These are phyloP conservation scores for Regulus satrapa DNA, from an alignment of 2,113 vertebrate species.

Conservation along the genomic window DNA sequence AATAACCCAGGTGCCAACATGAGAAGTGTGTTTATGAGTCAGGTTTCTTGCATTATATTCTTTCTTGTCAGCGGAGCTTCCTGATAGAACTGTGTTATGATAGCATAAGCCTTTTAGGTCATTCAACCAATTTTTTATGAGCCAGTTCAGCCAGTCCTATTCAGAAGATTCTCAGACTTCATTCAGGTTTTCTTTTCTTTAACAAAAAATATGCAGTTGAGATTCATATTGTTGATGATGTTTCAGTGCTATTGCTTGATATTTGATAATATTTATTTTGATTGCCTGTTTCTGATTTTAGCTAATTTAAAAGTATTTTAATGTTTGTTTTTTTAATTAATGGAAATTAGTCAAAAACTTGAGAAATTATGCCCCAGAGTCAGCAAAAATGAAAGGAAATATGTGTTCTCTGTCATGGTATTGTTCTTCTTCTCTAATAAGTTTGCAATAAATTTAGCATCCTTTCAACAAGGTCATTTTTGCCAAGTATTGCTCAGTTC, in stretches of 20 bases:
- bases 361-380: neutral
- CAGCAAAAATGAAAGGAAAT: neutral
- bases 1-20: neutral
- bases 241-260: neutral
- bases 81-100: neutral
- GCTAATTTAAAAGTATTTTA: neutral
- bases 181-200: neutral
- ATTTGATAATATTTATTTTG: neutral
- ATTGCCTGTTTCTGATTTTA: neutral
- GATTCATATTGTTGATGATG: neutral
- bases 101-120: neutral
- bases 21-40: neutral
- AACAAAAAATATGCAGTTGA: neutral
- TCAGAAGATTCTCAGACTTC: neutral
- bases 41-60: neutral
- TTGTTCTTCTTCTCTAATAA: neutral
- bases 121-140: neutral
- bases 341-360: neutral
- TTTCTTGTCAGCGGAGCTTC: conserved; percentile 3
- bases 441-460: neutral
- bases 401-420: neutral
- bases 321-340: neutral
- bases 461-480: neutral
- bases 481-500: neutral
- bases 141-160: neutral